phyloP scores from a whole-genome alignment of 2,797 vertebrate genomes.

The Octomys mimax region DNA sequence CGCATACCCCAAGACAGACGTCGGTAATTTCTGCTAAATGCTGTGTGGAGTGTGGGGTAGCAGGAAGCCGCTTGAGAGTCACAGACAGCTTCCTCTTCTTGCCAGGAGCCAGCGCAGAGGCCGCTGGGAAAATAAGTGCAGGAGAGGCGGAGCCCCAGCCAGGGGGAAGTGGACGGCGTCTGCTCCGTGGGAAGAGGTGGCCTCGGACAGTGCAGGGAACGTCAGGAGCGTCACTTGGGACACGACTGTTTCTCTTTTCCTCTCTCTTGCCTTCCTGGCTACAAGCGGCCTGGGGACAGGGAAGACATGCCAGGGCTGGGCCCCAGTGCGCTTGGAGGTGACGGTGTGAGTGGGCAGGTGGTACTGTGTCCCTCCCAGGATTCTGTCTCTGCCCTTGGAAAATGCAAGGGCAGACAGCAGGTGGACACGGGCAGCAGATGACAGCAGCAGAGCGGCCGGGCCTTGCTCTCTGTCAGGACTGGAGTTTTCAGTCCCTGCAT shows the following conservation, averaged over 20 bases:
- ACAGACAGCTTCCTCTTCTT: not conserved
- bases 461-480: not conserved
- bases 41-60: slow-evolving; percentile 73
- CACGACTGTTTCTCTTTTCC: not conserved
- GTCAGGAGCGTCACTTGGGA: accelerated
- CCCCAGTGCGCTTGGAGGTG: accelerated
- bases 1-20: slow-evolving; percentile 68
- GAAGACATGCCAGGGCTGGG: not conserved
- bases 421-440: accelerated
- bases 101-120: not conserved
- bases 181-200: accelerated
- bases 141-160: not conserved
- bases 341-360: not conserved
- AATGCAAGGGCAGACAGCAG: accelerated
- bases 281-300: accelerated
- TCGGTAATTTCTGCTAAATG: slow-evolving; percentile 76
- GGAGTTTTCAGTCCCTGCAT: accelerated
- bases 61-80: slow-evolving; percentile 8
- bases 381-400: not conserved
- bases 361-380: not conserved
- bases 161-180: accelerated
- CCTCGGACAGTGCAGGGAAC: accelerated
- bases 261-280: not conserved
- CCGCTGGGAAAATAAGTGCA: not conserved
- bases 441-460: accelerated